phyloP scores from a whole-genome alignment of 2,888 invertebrate genomes.

The Hydriomena furcata region DNA sequence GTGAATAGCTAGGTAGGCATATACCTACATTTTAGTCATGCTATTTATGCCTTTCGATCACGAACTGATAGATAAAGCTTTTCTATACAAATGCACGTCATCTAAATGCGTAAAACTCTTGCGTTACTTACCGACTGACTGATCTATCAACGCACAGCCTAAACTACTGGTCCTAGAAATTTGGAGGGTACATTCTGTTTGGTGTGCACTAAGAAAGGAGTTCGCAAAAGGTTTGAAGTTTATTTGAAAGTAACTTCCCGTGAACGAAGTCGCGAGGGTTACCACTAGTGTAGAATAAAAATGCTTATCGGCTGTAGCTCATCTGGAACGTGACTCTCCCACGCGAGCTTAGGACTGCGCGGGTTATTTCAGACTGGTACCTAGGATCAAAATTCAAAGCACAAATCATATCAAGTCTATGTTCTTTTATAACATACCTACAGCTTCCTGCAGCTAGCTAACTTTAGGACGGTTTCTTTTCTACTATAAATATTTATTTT shows the following conservation, averaged over 20 bases:
- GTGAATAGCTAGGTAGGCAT: no score
- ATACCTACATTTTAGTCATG: neutral
- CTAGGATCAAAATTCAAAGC: neutral
- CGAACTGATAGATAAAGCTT: slow-evolving; percentile 9
- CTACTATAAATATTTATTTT: no score
- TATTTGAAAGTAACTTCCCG: no score
- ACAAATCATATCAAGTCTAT: neutral
- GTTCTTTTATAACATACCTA: neutral
- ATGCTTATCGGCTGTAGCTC: slow-evolving; percentile 11
- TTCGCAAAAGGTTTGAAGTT: no score
- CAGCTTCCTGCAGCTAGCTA: neutral
- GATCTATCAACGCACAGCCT: no score
- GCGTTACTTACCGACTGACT: no score
- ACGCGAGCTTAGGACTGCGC: slow-evolving; percentile 13
- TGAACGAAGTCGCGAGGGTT: no score
- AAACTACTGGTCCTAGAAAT: no score
- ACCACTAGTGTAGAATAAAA: slow-evolving; percentile 9
- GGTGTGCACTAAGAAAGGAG: no score
- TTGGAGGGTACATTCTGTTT: no score
- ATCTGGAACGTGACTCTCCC: slow-evolving; percentile 22
- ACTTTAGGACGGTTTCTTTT: no score
- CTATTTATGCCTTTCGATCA: slow-evolving; percentile 10
- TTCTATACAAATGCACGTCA: slow-evolving; percentile 11
- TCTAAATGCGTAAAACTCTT: no score
- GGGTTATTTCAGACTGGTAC: neutral